Conservation (phyloP, 2,888 invertebrate species). For the Campoplex capitator region DNA sequence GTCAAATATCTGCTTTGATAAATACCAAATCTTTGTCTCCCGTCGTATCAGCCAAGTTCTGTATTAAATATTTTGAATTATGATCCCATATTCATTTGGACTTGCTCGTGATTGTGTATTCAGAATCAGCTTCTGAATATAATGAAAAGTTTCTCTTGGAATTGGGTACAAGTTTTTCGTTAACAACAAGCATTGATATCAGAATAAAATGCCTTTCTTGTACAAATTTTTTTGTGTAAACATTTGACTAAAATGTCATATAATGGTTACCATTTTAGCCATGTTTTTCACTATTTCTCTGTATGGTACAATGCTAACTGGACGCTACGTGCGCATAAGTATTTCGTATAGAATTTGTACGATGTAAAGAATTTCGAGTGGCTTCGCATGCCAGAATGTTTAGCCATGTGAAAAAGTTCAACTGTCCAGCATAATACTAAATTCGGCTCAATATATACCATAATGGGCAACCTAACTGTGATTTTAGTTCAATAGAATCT, state of each 20-base stretch:
- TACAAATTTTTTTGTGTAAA: background rate
- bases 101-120: background rate
- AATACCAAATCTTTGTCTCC: background rate
- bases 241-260: background rate
- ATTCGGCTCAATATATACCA: background rate
- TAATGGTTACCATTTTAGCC: background rate
- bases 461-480: background rate
- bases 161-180: background rate
- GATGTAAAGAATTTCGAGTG: background rate
- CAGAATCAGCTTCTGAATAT: background rate
- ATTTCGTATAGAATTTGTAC: conserved; percentile 6
- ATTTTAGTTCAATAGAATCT: background rate
- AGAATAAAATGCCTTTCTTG: background rate
- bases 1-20: background rate
- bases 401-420: conserved; percentile 1
- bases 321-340: background rate
- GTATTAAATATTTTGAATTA: background rate
- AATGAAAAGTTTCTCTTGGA: background rate
- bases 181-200: background rate
- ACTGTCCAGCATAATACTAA: background rate
- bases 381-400: background rate
- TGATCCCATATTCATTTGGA: too few species aligned
- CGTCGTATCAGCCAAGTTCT: background rate
- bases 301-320: background rate
- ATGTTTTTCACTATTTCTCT: background rate